phyloP scores from a whole-genome alignment of 2,113 vertebrate genomes.

The Puffinus mauretanicus region DNA sequence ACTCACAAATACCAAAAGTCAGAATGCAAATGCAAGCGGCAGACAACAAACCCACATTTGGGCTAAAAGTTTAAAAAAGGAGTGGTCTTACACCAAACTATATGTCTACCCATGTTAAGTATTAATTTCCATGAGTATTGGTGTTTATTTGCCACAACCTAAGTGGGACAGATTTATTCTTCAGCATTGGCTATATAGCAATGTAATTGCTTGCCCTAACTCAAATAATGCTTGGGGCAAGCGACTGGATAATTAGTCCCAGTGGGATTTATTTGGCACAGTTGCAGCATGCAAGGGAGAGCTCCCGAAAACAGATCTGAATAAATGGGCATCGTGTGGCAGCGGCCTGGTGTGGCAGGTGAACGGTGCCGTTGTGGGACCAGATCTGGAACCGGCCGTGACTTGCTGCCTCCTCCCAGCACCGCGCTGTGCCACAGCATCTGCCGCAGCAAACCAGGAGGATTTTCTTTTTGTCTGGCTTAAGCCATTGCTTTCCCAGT shows the following conservation, averaged over 20 bases:
- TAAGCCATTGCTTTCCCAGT: neutral
- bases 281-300: neutral
- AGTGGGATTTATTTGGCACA: accelerated
- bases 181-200: neutral
- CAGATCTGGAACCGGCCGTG: neutral
- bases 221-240: neutral
- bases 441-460: accelerated
- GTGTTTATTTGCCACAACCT: neutral
- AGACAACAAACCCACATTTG: neutral
- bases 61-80: neutral
- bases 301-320: accelerated
- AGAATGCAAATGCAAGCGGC: neutral
- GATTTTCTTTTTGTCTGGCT: accelerated
- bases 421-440: accelerated
- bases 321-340: neutral
- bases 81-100: neutral
- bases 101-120: neutral
- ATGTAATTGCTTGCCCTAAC: neutral
- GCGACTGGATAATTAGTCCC: neutral
- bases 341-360: neutral
- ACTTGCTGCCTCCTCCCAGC: neutral
- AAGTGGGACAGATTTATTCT: neutral
- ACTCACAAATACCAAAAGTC: neutral
- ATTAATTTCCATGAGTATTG: neutral
- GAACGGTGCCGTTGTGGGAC: neutral